phyloP scores from a whole-genome alignment of 2,888 invertebrate genomes.

The Ypsolopha sequella region DNA sequence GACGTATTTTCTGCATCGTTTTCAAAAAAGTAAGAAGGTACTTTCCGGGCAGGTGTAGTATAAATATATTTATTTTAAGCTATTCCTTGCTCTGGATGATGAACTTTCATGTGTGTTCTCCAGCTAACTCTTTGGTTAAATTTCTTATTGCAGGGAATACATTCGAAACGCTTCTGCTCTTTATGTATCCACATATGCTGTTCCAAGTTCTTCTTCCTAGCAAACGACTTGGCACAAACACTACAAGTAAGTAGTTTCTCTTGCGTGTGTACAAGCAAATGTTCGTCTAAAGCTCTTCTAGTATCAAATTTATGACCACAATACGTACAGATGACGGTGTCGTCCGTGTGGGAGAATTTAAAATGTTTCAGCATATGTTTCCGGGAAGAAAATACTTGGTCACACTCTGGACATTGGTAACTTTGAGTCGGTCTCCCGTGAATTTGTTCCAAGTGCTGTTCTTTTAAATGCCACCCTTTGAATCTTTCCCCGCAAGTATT shows the following conservation, averaged over 20 bases:
- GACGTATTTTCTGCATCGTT: too few species aligned
- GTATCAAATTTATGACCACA: conserved; percentile 19
- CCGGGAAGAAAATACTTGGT: background rate
- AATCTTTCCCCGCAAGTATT: conserved; percentile 6
- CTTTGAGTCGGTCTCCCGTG: conserved; percentile 2
- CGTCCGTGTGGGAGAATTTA: conserved; percentile 6
- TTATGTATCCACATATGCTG: conserved; percentile 36
- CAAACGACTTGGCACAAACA: conserved; percentile 29
- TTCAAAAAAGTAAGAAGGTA: too few species aligned
- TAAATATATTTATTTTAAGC: too few species aligned
- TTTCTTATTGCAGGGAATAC: conserved; percentile 25
- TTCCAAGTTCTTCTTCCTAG: conserved; percentile 21
- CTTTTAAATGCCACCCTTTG: conserved; percentile 4
- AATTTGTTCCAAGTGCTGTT: conserved; percentile 3
- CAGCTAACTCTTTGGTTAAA: conserved; percentile 20
- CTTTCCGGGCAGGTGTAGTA: too few species aligned
- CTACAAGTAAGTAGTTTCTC: conserved; percentile 24
- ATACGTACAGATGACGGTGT: conserved; percentile 4
- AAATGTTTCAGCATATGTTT: conserved; percentile 5
- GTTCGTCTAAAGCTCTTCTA: conserved; percentile 18
- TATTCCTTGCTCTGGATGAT: conserved; percentile 31
- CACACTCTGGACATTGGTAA: conserved; percentile 6
- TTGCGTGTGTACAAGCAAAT: conserved; percentile 24
- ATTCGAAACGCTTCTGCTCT: conserved; percentile 19
- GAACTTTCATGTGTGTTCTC: conserved; percentile 36